Evolutionary conservation across 2,888 invertebrate genomes (phyloP).

Genomic region (Amphipoea lucens): DNA sequence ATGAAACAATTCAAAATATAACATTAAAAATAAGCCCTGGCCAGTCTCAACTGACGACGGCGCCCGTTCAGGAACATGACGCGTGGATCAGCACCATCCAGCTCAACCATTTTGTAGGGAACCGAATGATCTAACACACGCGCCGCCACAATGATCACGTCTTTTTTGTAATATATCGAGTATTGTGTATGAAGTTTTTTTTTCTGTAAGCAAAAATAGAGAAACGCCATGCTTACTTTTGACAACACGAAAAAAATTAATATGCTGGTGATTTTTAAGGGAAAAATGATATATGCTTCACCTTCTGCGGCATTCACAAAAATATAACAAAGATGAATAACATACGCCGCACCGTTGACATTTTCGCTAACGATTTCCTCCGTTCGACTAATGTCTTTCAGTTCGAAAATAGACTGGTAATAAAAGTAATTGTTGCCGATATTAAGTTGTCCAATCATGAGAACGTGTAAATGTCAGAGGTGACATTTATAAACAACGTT

Average conservation of each 20-base stretch:
- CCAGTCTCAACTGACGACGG: not conserved
- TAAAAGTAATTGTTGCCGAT: not conserved
- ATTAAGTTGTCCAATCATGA: conserved; percentile 5
- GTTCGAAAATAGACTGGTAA: conserved; percentile 15
- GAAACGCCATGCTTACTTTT: no score
- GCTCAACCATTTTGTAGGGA: not conserved
- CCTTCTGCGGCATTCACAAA: not conserved
- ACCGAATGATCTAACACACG: not conserved
- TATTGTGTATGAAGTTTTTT: not conserved
- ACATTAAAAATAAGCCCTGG: not conserved
- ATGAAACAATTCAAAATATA: not conserved
- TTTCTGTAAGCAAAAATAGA: not conserved
- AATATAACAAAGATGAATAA: not conserved
- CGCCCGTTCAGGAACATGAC: not conserved
- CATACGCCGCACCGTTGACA: not conserved
- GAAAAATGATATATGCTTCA: not conserved
- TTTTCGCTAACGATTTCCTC: conserved; percentile 2
- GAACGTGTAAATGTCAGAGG: conserved; percentile 21
- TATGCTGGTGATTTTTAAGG: not conserved
- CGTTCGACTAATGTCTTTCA: conserved; percentile 3
- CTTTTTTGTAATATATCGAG: not conserved
- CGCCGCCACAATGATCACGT: not conserved
- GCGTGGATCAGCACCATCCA: not conserved
- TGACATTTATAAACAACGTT: conserved; percentile 7
- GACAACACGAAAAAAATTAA: not conserved